Percentiles rank a stretch among this genome's conserved stretches.
Conservation (phyloP, 2,888 invertebrate species). For the Lamproptera curius region DNA sequence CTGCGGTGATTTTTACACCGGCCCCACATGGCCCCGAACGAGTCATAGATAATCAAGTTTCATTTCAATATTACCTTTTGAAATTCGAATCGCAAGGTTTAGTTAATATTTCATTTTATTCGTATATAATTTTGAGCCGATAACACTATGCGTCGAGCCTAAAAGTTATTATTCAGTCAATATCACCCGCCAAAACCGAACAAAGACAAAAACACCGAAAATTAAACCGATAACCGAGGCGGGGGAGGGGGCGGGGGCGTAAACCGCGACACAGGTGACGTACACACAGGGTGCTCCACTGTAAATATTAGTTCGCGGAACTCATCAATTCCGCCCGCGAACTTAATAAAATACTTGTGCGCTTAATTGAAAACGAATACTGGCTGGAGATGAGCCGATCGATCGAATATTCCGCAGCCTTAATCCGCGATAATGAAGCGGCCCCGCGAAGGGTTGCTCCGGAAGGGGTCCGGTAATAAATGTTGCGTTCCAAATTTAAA, state of each 20-base stretch:
- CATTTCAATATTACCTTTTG: too few relatives aligned
- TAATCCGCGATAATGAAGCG: slow-evolving; percentile 77
- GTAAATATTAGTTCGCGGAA: slow-evolving; percentile 78
- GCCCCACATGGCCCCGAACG: too few relatives aligned
- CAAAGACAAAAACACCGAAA: not conserved
- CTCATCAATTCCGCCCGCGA: slow-evolving; percentile 75
- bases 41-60: too few relatives aligned
- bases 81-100: too few relatives aligned
- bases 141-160: too few relatives aligned
- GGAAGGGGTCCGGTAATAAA: slow-evolving; percentile 74
- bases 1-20: too few relatives aligned
- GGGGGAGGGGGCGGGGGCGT: too few relatives aligned
- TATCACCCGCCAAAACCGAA: too few relatives aligned
- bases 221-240: not conserved
- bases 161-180: too few relatives aligned
- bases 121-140: too few relatives aligned
- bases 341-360: slow-evolving; percentile 78
- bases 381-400: slow-evolving; percentile 65
- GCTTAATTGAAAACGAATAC: slow-evolving; percentile 79
- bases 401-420: slow-evolving; percentile 76
- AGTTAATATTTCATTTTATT: too few relatives aligned
- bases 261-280: slow-evolving; percentile 39
- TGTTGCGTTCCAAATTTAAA: slow-evolving; percentile 77
- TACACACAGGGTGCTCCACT: slow-evolving; percentile 59
- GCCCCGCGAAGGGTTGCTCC: slow-evolving; percentile 69